Conservation (phyloP, 2,888 invertebrate genomes). For the Julus scanicus region DNA sequence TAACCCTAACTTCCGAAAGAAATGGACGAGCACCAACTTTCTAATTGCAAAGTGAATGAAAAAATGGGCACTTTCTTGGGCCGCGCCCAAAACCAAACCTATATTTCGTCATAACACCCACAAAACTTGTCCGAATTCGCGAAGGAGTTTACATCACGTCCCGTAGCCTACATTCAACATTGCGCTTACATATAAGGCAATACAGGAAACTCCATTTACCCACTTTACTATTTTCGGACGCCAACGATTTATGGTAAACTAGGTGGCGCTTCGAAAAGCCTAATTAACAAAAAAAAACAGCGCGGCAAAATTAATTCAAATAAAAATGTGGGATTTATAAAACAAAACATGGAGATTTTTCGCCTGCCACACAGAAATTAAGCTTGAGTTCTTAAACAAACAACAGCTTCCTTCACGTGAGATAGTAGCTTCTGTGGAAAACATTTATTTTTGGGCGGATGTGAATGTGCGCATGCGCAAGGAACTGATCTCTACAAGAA, state of each 20-base stretch:
- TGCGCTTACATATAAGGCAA: constrained; percentile 4
- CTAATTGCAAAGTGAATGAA: not conserved
- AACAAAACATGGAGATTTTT: too few relatives aligned
- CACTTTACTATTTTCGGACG: not conserved
- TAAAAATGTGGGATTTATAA: constrained; percentile 60
- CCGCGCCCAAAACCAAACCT: constrained; percentile 30
- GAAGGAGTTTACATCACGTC: constrained; percentile 27
- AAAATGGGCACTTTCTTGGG: constrained; percentile 8
- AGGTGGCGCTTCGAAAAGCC: not conserved
- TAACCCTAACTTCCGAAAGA: constrained; percentile 62
- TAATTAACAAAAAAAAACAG: not conserved
- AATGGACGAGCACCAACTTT: not conserved
- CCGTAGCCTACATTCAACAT: constrained; percentile 12
- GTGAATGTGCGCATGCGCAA: too few relatives aligned
- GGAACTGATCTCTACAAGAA: too few relatives aligned
- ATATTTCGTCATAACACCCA: constrained; percentile 39
- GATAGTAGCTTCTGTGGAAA: too few relatives aligned
- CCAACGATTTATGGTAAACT: not conserved
- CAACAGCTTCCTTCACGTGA: too few relatives aligned
- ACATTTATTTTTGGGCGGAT: too few relatives aligned
- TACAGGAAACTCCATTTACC: constrained; percentile 26
- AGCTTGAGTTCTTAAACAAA: too few relatives aligned
- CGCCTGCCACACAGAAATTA: too few relatives aligned
- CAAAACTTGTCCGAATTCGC: not conserved
- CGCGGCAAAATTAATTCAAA: constrained; percentile 62